A percentile compares a stretch with the other conserved stretches of the same genome.
These are phyloP conservation scores for Drosophila melanica DNA, from an alignment of 1,140 invertebrate genomes.

Conservation along the genomic window DNA sequence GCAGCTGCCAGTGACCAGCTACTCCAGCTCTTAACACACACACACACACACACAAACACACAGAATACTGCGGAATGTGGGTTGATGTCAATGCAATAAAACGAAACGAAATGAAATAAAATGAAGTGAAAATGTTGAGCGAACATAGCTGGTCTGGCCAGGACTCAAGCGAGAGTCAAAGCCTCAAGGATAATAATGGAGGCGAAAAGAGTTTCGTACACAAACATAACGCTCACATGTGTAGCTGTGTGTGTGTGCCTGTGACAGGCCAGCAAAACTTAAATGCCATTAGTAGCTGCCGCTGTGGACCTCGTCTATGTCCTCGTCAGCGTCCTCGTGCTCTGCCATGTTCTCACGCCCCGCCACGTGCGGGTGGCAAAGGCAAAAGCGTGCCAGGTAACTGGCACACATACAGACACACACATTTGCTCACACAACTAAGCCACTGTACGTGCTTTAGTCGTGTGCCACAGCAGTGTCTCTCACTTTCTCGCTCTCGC, in stretches of 20 bases:
- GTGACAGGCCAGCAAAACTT: slow-evolving; percentile 61
- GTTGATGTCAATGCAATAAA: slow-evolving; percentile 77
- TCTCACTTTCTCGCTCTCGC: neutral
- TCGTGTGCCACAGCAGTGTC: slow-evolving; percentile 19
- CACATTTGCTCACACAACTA: slow-evolving; percentile 41
- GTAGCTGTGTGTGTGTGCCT: slow-evolving; percentile 19
- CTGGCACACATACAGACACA: slow-evolving; percentile 52
- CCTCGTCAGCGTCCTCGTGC: slow-evolving; percentile 22
- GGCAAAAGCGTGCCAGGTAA: slow-evolving; percentile 78
- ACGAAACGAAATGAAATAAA: slow-evolving; percentile 65
- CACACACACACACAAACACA: neutral
- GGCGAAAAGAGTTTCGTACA: slow-evolving; percentile 53
- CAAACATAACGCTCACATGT: slow-evolving; percentile 32
- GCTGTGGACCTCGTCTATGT: slow-evolving; percentile 44
- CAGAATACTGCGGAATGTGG: slow-evolving; percentile 13
- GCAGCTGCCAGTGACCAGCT: slow-evolving; percentile 33
- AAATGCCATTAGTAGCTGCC: slow-evolving; percentile 79
- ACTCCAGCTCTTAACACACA: neutral
- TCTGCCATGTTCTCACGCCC: slow-evolving; percentile 1
- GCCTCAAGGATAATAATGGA: slow-evolving; percentile 64
- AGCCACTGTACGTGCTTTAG: slow-evolving; percentile 69
- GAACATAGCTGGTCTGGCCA: slow-evolving; percentile 6
- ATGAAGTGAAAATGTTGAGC: slow-evolving; percentile 65
- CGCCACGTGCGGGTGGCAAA: slow-evolving; percentile 3
- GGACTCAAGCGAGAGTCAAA: slow-evolving; percentile 27